Conservation (phyloP, 2,888 invertebrate genomes). For the Phalangium opilio region DNA sequence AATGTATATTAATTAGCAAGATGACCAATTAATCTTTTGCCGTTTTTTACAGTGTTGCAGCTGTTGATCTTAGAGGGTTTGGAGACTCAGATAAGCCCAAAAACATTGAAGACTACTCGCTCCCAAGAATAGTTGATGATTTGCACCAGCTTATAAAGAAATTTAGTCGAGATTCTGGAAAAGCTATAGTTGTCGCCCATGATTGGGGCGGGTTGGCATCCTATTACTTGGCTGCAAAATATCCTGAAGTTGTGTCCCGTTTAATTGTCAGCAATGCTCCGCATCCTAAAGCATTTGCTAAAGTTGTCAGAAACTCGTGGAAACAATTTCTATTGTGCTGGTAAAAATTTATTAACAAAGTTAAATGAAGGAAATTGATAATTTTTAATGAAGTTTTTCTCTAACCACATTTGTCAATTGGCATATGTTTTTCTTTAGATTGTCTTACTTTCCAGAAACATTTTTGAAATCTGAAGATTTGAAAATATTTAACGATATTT, state of each 20-base stretch:
- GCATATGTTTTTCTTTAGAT: slow-evolving; percentile 43
- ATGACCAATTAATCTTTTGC: no score
- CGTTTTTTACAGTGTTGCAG: slow-evolving; percentile 52
- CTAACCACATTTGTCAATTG: no score
- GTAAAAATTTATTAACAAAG: no score
- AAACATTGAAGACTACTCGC: background rate
- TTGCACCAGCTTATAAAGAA: no score
- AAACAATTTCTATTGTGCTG: slow-evolving; percentile 14
- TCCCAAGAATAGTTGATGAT: no score
- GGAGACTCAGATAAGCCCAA: slow-evolving; percentile 58
- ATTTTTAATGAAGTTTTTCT: no score
- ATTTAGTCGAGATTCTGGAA: background rate
- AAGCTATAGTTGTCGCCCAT: slow-evolving; percentile 38
- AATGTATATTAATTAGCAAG: no score
- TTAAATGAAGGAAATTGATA: no score
- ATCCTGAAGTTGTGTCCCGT: slow-evolving; percentile 47
- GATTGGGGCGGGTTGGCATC: slow-evolving; percentile 57
- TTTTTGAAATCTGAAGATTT: slow-evolving; percentile 35
- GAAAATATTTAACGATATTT: background rate
- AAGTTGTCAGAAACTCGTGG: slow-evolving; percentile 35
- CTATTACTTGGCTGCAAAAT: slow-evolving; percentile 44
- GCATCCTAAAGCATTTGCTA: slow-evolving; percentile 49
- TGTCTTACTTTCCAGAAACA: slow-evolving; percentile 49
- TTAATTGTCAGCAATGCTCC: slow-evolving; percentile 53
- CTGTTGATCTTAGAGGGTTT: slow-evolving; percentile 59